Base-by-base conservation (phyloP, 2,797 vertebrate genomes). In the Rhinatrema bivittatum region DNA sequence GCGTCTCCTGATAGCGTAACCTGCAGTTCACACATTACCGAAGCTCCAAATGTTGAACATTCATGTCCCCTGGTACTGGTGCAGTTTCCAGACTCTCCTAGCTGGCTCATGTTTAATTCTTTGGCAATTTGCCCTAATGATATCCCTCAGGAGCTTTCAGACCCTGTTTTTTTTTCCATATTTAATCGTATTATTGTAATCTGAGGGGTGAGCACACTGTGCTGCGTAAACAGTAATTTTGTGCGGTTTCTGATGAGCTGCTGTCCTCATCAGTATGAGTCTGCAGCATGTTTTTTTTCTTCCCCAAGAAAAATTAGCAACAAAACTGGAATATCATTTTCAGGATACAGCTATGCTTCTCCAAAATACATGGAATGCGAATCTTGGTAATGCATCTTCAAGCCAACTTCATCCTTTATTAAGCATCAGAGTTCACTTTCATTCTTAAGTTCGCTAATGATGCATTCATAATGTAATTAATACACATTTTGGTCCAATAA, bases 41-140 rank as follows among this genome's bases (percentile, higher is more conserved):
- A 78, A 81, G 87, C 88, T 85, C 87, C 86, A 82, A 84, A 87
- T 82, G 87, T 88, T 85, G 82, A 84, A 77, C 74, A 64, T 76
- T 74, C 71, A 70, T 64, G 82, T 90, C 91, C 91, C 89, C 61
- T 60, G 88, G 87, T 85, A 81, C 77, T 76, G 55, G 64, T 68
- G 81, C 82, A 69, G 88, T 85, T 85, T 82, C 79, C 88, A 84
- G 90, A 81, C 87, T 91, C 88, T 89, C 86, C 90, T 89, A 85
- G 80, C 87, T 88, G 89, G 88, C 91, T 94, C 89, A 89, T 93
- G 93, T 93, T 95, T 96, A 93, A 91, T 92, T 94, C 91, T 89
- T 92, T 93, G 94, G 93, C 94, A 94, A 91, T 96, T 92, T 93
- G 91, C 91, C 93, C 91, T 96, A 93, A 97, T 92, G 91, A 96